A percentile compares a stretch with the other conserved stretches of the same genome.
Conservation (phyloP, 2,797 vertebrate genomes). For the Sebastes kiyomatsui region DNA sequence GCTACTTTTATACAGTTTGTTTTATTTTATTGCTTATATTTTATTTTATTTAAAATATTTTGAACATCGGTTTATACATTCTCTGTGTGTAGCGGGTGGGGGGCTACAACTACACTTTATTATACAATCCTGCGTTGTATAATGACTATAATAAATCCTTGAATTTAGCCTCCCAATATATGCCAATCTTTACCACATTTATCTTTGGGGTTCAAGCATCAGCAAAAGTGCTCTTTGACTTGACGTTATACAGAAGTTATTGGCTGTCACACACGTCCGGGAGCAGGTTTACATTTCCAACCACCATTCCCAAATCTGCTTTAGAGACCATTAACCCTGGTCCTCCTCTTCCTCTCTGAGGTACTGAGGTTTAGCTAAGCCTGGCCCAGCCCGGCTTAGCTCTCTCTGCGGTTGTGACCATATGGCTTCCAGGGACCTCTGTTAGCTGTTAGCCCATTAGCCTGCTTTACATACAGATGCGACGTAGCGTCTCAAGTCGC, state of each 20-base stretch:
- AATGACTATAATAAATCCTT: not conserved
- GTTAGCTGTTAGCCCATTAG: conserved; percentile 51
- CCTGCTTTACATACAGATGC: conserved; percentile 47
- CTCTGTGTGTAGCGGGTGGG: too few species aligned
- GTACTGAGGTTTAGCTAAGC: conserved; percentile 8
- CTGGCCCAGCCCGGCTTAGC: conserved; percentile 1
- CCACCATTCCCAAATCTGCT: not conserved
- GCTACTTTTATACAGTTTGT: too few species aligned
- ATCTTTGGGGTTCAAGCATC: not conserved
- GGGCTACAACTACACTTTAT: not conserved
- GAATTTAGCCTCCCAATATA: not conserved
- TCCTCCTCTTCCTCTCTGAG: conserved; percentile 5
- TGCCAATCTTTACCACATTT: not conserved
- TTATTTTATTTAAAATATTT: too few species aligned
- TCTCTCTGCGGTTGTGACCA: conserved; percentile 26
- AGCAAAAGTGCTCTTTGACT: not conserved
- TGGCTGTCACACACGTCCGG: not conserved
- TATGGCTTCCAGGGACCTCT: conserved; percentile 43
- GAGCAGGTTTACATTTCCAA: not conserved
- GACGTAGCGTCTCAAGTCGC: conserved; percentile 41
- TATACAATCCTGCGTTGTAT: not conserved
- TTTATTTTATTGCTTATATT: too few species aligned
- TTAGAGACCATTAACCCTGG: not conserved
- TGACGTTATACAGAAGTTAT: not conserved
- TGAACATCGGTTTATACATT: too few species aligned